Evolutionary conservation across 2,888 invertebrate species (phyloP), one percentile per base, ranked within the genome.

Genomic region (Hermodice carunculata): DNA sequence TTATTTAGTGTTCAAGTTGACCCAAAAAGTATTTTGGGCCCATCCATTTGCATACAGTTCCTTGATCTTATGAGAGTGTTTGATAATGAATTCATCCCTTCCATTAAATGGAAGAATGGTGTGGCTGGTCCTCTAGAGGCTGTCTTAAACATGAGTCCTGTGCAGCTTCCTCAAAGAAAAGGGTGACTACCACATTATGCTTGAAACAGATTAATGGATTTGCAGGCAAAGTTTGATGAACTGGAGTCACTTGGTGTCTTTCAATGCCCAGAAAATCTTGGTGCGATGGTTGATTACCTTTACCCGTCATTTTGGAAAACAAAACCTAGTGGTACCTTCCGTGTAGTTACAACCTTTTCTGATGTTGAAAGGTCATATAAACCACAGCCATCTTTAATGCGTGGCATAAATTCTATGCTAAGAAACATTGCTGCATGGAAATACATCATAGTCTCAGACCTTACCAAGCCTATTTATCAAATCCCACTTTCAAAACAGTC

Each of bases 201-300:
- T 8, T 37, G 64, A 3, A 62, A 75, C 46, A 62, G 66, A 22
- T 57, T 73, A 3, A 54, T 60, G 1, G 65, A 69, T 26, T 42
- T 75, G 11, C 70, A 73, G 59, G 26, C 66, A 14, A 72, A 68
- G 34, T 72, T 67, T 60, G 66, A 75, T n/a, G n/a, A n/a, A n/a
- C n/a, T n/a, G n/a, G n/a, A n/a, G 57, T 3, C 22, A 0, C 17
- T 62, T 14, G 66, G 68, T 19, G 70, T 75, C 1, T 67, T 70
- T 37, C 32, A 29, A 8, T 42, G 49, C 14, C 72, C 71, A 17
- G 74, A 72, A 57, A 58, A 69, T 54, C 32, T 66, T n/a, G 66
- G 61, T 32, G 44, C 65, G 0, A 57, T 40, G 8, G 69, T 67
- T 1, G 74, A 76, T 28, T 75, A 76, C 43, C 44, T 75, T 6